Evolutionary conservation across 1,140 invertebrate genomes (phyloP), one percentile per base, ranked within the genome.

Genomic region (Tetramorium parvispinum): DNA sequence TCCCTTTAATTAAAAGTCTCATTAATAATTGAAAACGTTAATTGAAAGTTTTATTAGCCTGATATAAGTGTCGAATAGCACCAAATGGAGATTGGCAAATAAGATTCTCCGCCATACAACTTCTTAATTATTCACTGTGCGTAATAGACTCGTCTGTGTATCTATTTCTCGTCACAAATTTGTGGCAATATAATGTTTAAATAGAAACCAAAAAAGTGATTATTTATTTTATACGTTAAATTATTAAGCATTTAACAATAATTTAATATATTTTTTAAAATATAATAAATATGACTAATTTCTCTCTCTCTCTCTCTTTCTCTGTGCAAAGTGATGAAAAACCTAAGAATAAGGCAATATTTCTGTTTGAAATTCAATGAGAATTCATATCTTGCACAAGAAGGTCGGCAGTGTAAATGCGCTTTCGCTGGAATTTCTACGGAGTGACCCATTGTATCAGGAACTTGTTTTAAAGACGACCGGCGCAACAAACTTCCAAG

Each of bases 11-110:
- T 81, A 65, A 89, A 86, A 61, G 71, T 85, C 76, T 89, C 88
- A 89, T 89, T 89, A 89, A 61, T 86, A 86, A 89, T 89, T 89
- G 87, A 49, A 89, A 89, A 68, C 55, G 27, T 68, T 85, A 85
- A 86, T 79, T 70, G 61, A 86, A 82, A 86, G 59, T 75, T 46
- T n/a, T 32, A 63, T 71, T 46, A 49, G 24, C 24, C n/a, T 55
- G 49, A 24, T 68, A 61, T 83, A 83, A 83, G 65, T 55, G 2
- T 8, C 27, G n/a, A 16, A 10, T 57, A 27, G 18, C 2, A 27
- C 8, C 7, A 40, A 81, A 61, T 70, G 51, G 49, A 32, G 32
- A 63, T 63, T 18, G 53, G 43, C 49, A 73, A 77, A 70, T 63
- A 65, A n/a, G 53, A 3, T 40, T 55, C 55, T 57, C 8, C 18